Base-by-base conservation (phyloP, 2,797 vertebrate genomes). In the Neomorphus geoffroyi region DNA sequence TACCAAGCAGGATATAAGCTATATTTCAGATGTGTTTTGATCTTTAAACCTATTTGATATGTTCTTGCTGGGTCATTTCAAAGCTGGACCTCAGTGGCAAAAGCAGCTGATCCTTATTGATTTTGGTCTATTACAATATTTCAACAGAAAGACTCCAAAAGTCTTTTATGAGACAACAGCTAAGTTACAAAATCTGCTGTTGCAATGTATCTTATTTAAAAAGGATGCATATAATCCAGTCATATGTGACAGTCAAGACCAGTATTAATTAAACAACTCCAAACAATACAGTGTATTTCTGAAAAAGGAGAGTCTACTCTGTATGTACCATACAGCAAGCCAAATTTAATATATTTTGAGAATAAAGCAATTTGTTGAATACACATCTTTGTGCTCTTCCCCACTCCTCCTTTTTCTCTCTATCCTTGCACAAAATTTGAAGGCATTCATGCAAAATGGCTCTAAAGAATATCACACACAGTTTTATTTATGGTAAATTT, bases 401-500 rank as follows among this genome's bases (percentile, higher is more conserved):
- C 19, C 2, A 0, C 7, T 18, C 17, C 39, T 32, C 27, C 9
- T 37, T 94, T 91, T 88, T 61, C 56, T 89, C 62, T 84, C 61
- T 94, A 64, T 86, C 71, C 54, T 84, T 61, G 67, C 74, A 90
- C 78, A 75, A 91, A 93, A 77, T 90, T 91, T 93, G 92, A 91
- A 94, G 73, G 88, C 80, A 94, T 94, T 96, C 80, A 85, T 93
- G 84, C 94, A 96, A 96, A 96, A 96, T 96, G 92, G 85, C 87
- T 95, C 83, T 83, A 96, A 94, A 79, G 74, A 96, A 92, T 94
- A 94, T 95, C 91, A 89, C 91, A 96, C 79, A 73, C 45, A 82
- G 73, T 93, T 96, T 97, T 96, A 95, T 96, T 96, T 96, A 96
- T 96, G 91, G 93, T 93, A 96, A 96, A 97, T 97, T 96, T 97